phyloP scores from a whole-genome alignment of 35 echinoderm and acorn worm species.

The Apostichopus parvimensis region DNA sequence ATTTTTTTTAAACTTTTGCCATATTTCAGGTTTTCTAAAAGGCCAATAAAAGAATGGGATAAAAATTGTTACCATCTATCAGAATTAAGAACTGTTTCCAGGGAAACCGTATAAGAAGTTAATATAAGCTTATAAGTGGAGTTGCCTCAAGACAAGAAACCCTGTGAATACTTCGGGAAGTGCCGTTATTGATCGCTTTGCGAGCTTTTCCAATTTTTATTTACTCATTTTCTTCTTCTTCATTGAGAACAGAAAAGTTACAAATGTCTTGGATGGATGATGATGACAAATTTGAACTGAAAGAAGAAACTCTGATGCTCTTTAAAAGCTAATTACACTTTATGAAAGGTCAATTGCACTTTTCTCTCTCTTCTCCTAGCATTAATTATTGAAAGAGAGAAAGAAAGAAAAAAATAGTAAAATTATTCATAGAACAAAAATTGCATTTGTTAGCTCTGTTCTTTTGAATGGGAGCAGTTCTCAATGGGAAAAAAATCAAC shows the following conservation, averaged over 20 bases:
- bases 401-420: neutral
- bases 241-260: neutral
- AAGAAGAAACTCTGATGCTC: neutral
- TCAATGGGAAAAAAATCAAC: too few relatives aligned
- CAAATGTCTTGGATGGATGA: neutral
- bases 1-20: too few relatives aligned
- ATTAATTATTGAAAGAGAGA: neutral
- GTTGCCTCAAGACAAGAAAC: neutral
- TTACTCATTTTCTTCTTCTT: neutral
- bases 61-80: neutral
- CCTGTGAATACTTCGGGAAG: neutral
- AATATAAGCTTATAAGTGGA: neutral
- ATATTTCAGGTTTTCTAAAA: too few relatives aligned
- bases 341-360: neutral
- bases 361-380: neutral
- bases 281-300: neutral
- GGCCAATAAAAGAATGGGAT: too few relatives aligned
- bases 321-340: conserved; percentile 2
- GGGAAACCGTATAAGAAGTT: neutral
- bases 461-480: too few relatives aligned
- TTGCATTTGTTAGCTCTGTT: too few relatives aligned
- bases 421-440: neutral
- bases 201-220: neutral
- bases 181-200: neutral
- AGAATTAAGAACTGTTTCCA: neutral